A percentile compares a stretch with the other conserved stretches of the same genome.
Conservation (phyloP, 2,797 vertebrate species). For the Rhynchotus rufescens region DNA sequence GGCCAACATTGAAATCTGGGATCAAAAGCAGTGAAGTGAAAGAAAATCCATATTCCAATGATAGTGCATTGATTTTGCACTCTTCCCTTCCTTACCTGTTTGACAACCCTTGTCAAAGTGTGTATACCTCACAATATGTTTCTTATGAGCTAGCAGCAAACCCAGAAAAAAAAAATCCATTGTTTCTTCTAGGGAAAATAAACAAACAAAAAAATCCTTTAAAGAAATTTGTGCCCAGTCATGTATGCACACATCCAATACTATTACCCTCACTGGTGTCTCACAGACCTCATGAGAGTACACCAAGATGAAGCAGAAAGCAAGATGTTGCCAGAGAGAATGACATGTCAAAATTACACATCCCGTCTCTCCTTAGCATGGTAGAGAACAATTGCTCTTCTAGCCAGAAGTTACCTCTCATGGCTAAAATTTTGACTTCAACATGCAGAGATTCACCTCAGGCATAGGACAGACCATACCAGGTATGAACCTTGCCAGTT, state of each 20-base stretch:
- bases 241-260: not conserved
- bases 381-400: not conserved
- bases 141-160: not conserved
- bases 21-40: not conserved
- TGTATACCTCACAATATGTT: accelerated
- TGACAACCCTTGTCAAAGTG: not conserved
- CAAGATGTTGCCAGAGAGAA: not conserved
- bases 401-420: not conserved
- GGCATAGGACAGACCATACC: not conserved
- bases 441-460: not conserved
- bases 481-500: not conserved
- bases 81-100: not conserved
- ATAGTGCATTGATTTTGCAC: not conserved
- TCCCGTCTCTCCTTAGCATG: not conserved
- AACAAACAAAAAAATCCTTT: not conserved
- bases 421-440: not conserved
- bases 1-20: not conserved
- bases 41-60: not conserved
- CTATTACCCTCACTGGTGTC: not conserved
- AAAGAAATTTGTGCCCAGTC: not conserved
- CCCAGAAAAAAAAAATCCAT: not conserved
- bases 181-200: not conserved
- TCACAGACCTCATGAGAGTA: not conserved
- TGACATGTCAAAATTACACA: not conserved
- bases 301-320: not conserved